Base-by-base conservation (phyloP, 2,113 vertebrate genomes). In the Meriones unguiculatus region DNA sequence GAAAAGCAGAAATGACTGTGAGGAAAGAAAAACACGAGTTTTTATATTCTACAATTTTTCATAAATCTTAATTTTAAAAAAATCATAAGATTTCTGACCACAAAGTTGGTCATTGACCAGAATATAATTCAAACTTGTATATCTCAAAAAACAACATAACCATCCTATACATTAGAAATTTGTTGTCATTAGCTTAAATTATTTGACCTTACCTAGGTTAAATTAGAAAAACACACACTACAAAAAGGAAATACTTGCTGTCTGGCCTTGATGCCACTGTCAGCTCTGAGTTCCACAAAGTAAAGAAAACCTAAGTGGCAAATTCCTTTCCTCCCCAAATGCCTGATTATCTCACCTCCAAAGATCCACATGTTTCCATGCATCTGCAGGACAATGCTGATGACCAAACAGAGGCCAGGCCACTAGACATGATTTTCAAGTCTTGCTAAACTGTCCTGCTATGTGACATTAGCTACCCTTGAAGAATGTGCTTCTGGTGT, bases 181-280 rank as follows among this genome's bases (percentile, higher is more conserved):
- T 91, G 84, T 4, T 9, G 89, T 92, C 25, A 73, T 57, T 93
- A 87, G 35, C 80, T 41, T 78, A 13, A 90, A 93, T 30, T 84
- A 90, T 85, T 87, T 92, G 72, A 67, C 57, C 5, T 64, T 50
- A 76, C 20, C 82, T 52, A 78, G 17, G 95, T 84, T 50, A 84
- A 90, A 92, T 54, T 77, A 73, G 75, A 59, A 88, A 46, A 86
- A 59, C n/a, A 25, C 32, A 77, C 13, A 54, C 57, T 69, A 50
- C 38, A 94, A 89, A 87, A 82, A 78, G 80, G 77, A 93, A 91
- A 12, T 10, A 87, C 14, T n/a, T 87, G 75, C 96, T 46, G 62
- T 2, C 64, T 7, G 6, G 28, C 35, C 52, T 91, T 87, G 15
- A 30, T 72, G 67, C 85, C 65, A 73, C 7, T 77, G 65, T 67